phyloP scores from a whole-genome alignment of 2,888 invertebrate species.

The Mayetiola destructor region DNA sequence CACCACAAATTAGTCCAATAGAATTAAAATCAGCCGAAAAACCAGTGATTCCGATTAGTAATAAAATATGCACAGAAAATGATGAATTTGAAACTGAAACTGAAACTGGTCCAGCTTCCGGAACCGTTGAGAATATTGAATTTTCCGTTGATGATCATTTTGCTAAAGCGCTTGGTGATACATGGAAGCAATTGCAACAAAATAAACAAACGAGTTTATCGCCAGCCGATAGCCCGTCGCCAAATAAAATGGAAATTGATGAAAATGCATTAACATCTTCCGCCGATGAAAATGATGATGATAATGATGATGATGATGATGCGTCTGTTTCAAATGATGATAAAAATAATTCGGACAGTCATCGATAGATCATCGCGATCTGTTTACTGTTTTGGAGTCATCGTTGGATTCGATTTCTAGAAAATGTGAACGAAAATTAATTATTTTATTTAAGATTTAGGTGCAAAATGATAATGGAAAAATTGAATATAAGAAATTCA shows the following conservation, averaged over 20 bases:
- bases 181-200: slow-evolving; percentile 59
- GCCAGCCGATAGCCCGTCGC: background rate
- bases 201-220: slow-evolving; percentile 34
- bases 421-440: too few relatives aligned
- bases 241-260: background rate
- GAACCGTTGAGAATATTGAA: slow-evolving; percentile 36
- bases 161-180: slow-evolving; percentile 75
- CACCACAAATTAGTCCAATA: background rate
- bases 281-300: background rate
- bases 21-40: background rate
- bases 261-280: too few relatives aligned
- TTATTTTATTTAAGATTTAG: too few relatives aligned
- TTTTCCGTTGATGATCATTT: slow-evolving; percentile 80
- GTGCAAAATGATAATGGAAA: too few relatives aligned
- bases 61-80: background rate
- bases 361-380: background rate
- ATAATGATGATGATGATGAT: background rate
- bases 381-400: too few relatives aligned
- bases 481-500: too few relatives aligned
- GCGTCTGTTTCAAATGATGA: background rate
- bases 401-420: too few relatives aligned
- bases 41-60: slow-evolving; percentile 16
- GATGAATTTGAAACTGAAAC: background rate
- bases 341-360: background rate
- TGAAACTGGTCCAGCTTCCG: slow-evolving; percentile 11